Conservation (phyloP, 2,888 invertebrate genomes). For the Cecidostiba fungosa region DNA sequence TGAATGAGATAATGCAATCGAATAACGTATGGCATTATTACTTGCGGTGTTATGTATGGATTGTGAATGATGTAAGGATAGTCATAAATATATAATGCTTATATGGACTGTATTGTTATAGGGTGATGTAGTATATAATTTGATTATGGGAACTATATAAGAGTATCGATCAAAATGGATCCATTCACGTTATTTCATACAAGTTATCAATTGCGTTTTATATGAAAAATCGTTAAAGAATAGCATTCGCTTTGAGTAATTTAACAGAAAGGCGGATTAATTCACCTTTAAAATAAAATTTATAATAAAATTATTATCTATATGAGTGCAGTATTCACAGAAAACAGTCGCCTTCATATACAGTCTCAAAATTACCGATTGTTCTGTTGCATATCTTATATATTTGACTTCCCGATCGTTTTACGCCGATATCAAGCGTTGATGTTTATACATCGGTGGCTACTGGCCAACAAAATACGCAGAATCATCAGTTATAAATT, state of each 20-base stretch:
- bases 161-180: neutral
- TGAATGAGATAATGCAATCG: too few relatives aligned
- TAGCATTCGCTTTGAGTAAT: too few relatives aligned
- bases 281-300: too few relatives aligned
- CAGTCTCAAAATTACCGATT: neutral
- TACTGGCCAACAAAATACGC: neutral
- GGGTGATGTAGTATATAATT: neutral
- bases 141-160: neutral
- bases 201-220: too few relatives aligned
- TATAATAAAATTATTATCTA: neutral
- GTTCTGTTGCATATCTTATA: neutral
- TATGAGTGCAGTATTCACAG: neutral
- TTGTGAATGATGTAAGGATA: neutral
- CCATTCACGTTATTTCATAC: too few relatives aligned
- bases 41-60: neutral
- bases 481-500: neutral
- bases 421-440: slow-evolving; percentile 21
- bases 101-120: too few relatives aligned
- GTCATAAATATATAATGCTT: neutral
- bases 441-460: slow-evolving; percentile 28
- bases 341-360: neutral
- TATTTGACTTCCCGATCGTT: slow-evolving; percentile 13
- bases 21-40: too few relatives aligned
- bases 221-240: too few relatives aligned
- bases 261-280: too few relatives aligned